Evolutionary conservation across 2,113 vertebrate genomes (phyloP), one percentile per base, ranked within the genome.

Genomic region (Nannospalax galili): DNA sequence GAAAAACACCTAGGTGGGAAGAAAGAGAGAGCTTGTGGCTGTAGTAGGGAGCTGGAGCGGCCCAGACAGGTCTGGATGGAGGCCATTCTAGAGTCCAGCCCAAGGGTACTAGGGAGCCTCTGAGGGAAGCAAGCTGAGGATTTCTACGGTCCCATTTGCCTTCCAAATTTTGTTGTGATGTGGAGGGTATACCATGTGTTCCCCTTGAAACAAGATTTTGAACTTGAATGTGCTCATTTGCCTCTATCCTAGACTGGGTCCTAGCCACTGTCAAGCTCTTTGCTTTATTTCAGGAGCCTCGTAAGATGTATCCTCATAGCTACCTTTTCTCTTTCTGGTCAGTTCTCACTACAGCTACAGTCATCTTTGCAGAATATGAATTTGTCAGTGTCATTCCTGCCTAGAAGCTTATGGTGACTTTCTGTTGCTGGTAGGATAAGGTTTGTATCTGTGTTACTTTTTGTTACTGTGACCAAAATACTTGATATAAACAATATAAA

Each of bases 1-100:
- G 45, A 75, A 78, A 88, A 79, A 35, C 30, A 48, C n/a, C 9
- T 22, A 86, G 62, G 15, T 40, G 17, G 7, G 78, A 92, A 84
- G 37, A 20, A 17, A 92, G 62, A 58, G 70, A 60, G 28, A 60
- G 24, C 11, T 28, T 26, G n/a, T 28, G 7, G 5, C 42, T 77
- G 37, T 22, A n/a, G 14, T 11, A 7, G 7, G 20, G 84, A 67
- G 28, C 15, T 7, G 20, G 72, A 26, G 19, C 58, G 7, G 32
- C 19, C 8, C 16, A 12, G 92, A 14, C 0, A 0, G 14, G 30
- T 22, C 3, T 60, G 4, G 26, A 60, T 58, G 20, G 73, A 37
- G 42, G n/a, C 24, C 20, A 42, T 30, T 78, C 56, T 81, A 85
- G 14, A 35, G 40, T 74, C n/a, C 72, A 80, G 72, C 24, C 67